Percentiles rank a stretch among this genome's conserved stretches.
phyloP scores from a whole-genome alignment of 2,888 invertebrate species.

The Amphipoea oculea region DNA sequence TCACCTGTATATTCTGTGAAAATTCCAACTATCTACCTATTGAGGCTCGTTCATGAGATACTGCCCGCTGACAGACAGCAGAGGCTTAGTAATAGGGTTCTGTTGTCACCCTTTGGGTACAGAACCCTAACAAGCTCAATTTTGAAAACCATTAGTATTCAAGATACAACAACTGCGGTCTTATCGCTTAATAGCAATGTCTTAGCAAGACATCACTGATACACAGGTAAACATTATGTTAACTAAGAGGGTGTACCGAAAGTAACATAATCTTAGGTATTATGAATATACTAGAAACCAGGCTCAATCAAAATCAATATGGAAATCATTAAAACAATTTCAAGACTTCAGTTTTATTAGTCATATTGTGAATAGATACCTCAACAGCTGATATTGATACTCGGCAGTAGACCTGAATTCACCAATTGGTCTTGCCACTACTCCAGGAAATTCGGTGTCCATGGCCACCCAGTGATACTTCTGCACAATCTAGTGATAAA shows the following conservation, averaged over 20 bases:
- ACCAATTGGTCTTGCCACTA: slow-evolving; percentile 99
- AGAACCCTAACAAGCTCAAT: neutral
- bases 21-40: neutral
- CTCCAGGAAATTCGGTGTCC: slow-evolving; percentile 99
- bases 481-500: slow-evolving; percentile 91
- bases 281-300: neutral
- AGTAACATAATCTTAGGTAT: neutral
- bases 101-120: neutral
- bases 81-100: neutral
- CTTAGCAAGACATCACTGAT: no score
- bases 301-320: slow-evolving; percentile 1
- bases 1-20: neutral
- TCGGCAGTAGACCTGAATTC: slow-evolving; percentile 97
- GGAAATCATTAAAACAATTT: neutral
- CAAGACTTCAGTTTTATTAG: neutral
- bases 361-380: slow-evolving; percentile 78
- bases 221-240: neutral
- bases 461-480: slow-evolving; percentile 96
- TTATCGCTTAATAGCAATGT: neutral
- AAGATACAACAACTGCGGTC: neutral
- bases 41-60: neutral
- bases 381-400: slow-evolving; percentile 97
- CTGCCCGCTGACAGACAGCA: neutral
- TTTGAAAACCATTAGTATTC: neutral
- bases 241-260: slow-evolving; percentile 1